These are phyloP conservation scores for Paralvinella palmiformis DNA, from an alignment of 1,140 invertebrate genomes.

Conservation along the genomic window DNA sequence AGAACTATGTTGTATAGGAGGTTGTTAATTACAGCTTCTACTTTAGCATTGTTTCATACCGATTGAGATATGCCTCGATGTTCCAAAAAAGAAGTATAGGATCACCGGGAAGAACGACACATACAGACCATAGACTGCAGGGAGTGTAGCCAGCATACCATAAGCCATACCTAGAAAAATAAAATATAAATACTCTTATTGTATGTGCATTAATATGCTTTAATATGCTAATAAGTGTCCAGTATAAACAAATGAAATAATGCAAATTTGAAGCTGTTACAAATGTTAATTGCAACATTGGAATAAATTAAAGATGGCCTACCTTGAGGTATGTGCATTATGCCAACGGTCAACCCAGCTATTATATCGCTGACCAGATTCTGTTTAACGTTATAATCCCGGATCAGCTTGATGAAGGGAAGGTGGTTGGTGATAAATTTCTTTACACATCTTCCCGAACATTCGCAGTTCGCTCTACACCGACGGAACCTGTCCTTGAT, in stretches of 20 bases:
- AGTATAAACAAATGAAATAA: no score
- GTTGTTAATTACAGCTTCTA: no score
- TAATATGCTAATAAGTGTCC: no score
- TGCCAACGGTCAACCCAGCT: constrained; percentile 53
- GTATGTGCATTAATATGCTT: no score
- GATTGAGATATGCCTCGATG: constrained; percentile 48
- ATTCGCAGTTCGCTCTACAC: constrained; percentile 27
- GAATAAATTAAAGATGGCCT: no score
- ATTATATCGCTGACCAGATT: constrained; percentile 48
- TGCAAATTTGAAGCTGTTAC: no score
- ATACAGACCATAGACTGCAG: constrained; percentile 50
- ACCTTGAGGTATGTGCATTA: constrained; percentile 57
- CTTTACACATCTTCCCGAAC: constrained; percentile 28
- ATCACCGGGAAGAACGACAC: constrained; percentile 50
- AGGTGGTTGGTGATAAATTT: constrained; percentile 31
- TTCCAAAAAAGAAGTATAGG: constrained; percentile 51
- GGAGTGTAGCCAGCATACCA: constrained; percentile 42
- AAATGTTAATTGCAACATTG: no score
- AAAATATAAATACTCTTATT: no score
- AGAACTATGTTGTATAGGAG: no score
- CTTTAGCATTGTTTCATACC: no score
- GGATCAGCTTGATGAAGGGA: constrained; percentile 42
- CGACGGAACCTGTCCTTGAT: constrained; percentile 15
- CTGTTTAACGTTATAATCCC: constrained; percentile 40
- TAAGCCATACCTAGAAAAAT: constrained; percentile 69